A percentile compares a stretch with the other conserved stretches of the same genome.
Conservation (phyloP, 2,113 vertebrate genomes). For the Melospiza melodia region DNA sequence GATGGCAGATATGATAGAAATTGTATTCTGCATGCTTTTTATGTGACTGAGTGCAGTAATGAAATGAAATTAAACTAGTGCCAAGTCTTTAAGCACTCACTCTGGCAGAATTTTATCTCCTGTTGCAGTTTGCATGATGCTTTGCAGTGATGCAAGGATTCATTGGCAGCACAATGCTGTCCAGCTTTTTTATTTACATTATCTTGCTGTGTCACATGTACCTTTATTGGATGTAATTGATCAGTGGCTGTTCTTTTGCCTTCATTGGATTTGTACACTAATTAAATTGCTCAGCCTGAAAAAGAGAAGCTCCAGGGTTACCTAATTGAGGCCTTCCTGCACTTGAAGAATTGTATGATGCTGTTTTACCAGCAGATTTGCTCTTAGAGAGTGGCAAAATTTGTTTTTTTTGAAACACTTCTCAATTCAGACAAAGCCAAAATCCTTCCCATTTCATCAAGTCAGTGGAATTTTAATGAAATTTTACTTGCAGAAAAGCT, state of each 20-base stretch:
- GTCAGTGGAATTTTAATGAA: background rate
- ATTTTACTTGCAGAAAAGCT: background rate
- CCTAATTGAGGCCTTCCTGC: no score
- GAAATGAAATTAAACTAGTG: background rate
- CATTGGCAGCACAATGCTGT: background rate
- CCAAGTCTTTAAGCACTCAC: background rate
- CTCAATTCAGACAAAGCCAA: background rate
- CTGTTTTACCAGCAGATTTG: background rate
- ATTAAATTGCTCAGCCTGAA: background rate
- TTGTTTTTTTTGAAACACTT: background rate
- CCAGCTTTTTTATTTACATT: background rate
- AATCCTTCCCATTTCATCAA: background rate
- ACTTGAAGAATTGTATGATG: background rate
- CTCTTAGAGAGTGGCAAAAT: background rate
- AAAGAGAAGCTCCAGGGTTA: background rate
- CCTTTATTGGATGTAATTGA: background rate
- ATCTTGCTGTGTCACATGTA: background rate
- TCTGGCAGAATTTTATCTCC: background rate
- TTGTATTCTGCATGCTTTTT: background rate
- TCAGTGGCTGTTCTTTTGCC: background rate
- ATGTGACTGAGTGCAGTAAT: background rate
- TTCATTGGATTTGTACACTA: background rate
- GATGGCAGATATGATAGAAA: background rate
- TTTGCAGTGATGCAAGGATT: background rate
- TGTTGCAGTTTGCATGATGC: background rate